A percentile compares a stretch with the other conserved stretches of the same genome.
phyloP scores from a whole-genome alignment of 1,140 invertebrate species.

The Fopius arisanus region DNA sequence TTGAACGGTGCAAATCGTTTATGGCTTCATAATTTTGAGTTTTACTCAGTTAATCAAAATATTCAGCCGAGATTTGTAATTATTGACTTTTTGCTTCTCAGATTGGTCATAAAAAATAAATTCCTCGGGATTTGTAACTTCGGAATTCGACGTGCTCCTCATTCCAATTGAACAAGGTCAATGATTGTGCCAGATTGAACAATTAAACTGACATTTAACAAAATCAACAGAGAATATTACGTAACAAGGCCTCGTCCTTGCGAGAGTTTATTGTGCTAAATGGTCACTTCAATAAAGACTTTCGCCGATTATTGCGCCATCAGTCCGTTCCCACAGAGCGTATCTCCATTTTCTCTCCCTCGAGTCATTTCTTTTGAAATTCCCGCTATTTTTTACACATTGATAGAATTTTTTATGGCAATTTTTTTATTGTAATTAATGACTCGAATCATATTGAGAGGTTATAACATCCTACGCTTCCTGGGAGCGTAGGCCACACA shows the following conservation, averaged over 20 bases:
- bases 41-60: no score
- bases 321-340: not conserved
- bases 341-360: not conserved
- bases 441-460: slow-evolving; percentile 18
- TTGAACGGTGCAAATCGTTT: no score
- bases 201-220: not conserved
- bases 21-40: no score
- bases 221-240: not conserved
- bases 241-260: slow-evolving; percentile 9
- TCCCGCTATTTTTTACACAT: not conserved
- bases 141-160: no score
- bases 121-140: no score
- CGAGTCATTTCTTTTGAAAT: not conserved
- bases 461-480: slow-evolving; percentile 1
- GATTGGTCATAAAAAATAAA: no score
- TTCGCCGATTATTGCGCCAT: slow-evolving; percentile 1
- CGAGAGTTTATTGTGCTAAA: not conserved
- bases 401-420: not conserved
- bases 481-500: slow-evolving; percentile 3
- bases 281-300: not conserved
- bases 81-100: no score
- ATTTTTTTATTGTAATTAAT: slow-evolving; percentile 10
- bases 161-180: not conserved
- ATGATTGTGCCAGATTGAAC: not conserved
- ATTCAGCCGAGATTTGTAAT: no score